Evolutionary conservation across 2,113 vertebrate genomes (phyloP).

Genomic region (Axis porcinus): DNA sequence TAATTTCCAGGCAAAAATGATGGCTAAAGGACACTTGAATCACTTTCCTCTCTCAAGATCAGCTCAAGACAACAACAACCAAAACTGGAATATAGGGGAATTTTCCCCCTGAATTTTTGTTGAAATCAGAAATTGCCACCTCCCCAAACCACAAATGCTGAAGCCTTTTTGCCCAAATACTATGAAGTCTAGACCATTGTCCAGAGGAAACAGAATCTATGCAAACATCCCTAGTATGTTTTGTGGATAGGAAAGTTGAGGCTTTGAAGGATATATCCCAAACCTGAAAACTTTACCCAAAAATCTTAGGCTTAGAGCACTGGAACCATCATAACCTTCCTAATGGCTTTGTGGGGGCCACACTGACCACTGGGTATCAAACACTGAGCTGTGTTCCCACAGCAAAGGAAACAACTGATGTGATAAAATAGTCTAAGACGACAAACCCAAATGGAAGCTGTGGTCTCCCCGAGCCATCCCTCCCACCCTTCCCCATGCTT

Average conservation of each 20-base stretch:
- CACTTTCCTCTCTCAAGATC: neutral
- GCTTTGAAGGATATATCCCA: neutral
- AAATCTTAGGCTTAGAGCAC: neutral
- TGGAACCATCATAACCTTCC: neutral
- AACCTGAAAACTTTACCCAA: neutral
- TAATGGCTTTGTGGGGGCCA: neutral
- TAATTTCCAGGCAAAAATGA: constrained; percentile 19
- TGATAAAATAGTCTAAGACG: neutral
- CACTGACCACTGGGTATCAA: neutral
- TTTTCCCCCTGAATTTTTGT: neutral
- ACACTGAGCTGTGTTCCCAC: neutral
- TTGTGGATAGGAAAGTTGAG: neutral
- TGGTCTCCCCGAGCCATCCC: neutral
- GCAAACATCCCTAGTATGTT: neutral
- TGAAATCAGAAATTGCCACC: constrained; percentile 31
- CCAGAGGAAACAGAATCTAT: neutral
- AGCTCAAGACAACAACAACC: neutral
- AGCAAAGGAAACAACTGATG: neutral
- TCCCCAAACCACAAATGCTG: neutral
- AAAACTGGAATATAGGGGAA: neutral
- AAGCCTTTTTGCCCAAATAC: neutral
- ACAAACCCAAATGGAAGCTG: neutral
- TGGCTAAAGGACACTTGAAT: neutral
- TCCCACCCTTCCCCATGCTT: neutral
- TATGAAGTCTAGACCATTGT: neutral